Evolutionary conservation across 2,113 vertebrate species (phyloP).

Genomic region (Larimichthys crocea): DNA sequence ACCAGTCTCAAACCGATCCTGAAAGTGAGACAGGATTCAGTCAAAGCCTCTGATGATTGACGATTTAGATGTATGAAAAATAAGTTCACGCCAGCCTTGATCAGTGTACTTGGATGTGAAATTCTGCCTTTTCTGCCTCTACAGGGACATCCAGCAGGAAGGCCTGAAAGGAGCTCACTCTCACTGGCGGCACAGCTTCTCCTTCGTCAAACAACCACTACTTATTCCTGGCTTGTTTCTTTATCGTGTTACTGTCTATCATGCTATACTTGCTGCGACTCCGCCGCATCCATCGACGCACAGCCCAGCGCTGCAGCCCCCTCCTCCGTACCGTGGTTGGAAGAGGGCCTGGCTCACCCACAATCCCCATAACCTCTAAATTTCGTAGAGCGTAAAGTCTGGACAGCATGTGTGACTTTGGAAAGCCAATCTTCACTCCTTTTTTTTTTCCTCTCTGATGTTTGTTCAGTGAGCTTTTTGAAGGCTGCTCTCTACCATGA

Average conservation of each 20-base stretch:
- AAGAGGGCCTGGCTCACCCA: constrained; percentile 78
- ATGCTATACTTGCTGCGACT: constrained; percentile 94
- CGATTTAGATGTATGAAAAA: neutral
- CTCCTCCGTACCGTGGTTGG: constrained; percentile 86
- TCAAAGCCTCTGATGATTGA: neutral
- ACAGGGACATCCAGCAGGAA: constrained; percentile 97
- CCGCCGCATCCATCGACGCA: constrained; percentile 88
- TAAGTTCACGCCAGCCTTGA: neutral
- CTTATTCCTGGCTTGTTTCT: constrained; percentile 94
- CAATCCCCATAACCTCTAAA: constrained; percentile 78
- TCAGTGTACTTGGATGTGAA: neutral
- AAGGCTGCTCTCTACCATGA: neutral
- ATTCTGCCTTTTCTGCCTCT: neutral
- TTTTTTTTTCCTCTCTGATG: constrained; percentile 14
- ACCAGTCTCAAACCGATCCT: neutral
- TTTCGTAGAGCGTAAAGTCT: constrained; percentile 10
- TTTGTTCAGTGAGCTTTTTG: constrained; percentile 20
- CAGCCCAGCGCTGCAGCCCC: constrained; percentile 61
- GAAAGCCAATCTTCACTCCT: neutral
- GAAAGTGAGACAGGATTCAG: neutral
- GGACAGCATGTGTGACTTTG: constrained; percentile 23
- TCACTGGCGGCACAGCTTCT: constrained; percentile 92
- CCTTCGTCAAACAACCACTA: constrained; percentile 96
- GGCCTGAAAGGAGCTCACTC: constrained; percentile 89
- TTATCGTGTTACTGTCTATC: constrained; percentile 95